Conservation (phyloP, 53 echinoderm and acorn worm genomes). For the Henricia sp. region DNA sequence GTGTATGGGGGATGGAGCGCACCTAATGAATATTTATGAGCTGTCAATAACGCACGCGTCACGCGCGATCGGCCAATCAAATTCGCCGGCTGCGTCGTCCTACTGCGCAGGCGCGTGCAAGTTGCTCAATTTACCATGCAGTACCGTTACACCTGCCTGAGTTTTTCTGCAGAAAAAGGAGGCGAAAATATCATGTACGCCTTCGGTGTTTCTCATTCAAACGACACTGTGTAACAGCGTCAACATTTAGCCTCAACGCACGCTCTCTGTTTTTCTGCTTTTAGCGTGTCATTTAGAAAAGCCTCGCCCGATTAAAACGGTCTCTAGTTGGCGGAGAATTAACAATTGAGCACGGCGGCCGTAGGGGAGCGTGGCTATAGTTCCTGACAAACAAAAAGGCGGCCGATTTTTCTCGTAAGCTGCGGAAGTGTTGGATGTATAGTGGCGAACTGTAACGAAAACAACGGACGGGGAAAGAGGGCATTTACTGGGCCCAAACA, state of each 20-base stretch:
- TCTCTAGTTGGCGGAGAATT: too few relatives aligned
- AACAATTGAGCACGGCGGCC: conserved; percentile 4
- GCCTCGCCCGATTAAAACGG: too few relatives aligned
- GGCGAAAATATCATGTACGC: neutral
- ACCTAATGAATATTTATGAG: neutral
- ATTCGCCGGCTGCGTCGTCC: neutral
- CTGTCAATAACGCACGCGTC: conserved; percentile 28
- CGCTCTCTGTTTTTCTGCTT: too few relatives aligned
- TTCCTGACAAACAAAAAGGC: conserved; percentile 1
- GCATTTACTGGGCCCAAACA: conserved; percentile 26
- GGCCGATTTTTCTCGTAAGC: conserved; percentile 17
- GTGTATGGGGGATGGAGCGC: neutral
- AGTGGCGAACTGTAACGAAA: conserved; percentile 29
- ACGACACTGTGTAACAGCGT: conserved; percentile 13
- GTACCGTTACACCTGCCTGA: conserved; percentile 21
- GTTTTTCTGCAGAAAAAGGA: neutral
- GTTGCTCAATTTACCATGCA: neutral
- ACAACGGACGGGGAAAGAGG: conserved; percentile 19
- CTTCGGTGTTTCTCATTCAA: conserved; percentile 7
- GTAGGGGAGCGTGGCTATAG: conserved; percentile 5
- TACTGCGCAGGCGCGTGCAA: conserved; percentile 33
- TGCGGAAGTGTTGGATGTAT: conserved; percentile 36
- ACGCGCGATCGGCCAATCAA: conserved; percentile 7
- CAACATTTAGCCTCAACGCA: too few relatives aligned
- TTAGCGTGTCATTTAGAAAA: too few relatives aligned